Evolutionary conservation across 2,888 invertebrate genomes (phyloP).

Genomic region (Eilema depressum): DNA sequence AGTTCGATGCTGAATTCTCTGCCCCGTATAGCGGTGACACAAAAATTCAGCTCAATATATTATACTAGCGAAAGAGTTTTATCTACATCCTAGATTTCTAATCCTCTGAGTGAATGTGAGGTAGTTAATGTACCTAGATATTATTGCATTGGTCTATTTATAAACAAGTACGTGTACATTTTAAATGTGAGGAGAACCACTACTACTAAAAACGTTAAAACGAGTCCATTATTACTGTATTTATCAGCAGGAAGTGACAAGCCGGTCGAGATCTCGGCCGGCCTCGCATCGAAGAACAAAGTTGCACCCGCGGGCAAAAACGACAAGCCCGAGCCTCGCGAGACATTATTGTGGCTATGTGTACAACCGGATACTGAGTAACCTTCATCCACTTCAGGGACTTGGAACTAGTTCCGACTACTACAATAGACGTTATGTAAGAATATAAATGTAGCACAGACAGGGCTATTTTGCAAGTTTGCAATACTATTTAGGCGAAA

Average conservation of each 20-base stretch:
- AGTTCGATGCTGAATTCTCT: not conserved
- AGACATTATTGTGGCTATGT: slow-evolving; percentile 60
- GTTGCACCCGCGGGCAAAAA: slow-evolving; percentile 62
- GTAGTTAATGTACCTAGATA: not conserved
- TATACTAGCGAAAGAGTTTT: not conserved
- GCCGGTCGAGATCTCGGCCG: slow-evolving; percentile 54
- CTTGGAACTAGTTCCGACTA: slow-evolving; percentile 63
- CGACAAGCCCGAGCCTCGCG: slow-evolving; percentile 52
- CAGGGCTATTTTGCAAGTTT: slow-evolving; percentile 44
- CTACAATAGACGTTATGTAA: slow-evolving; percentile 51
- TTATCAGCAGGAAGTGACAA: slow-evolving; percentile 62
- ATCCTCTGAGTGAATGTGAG: not conserved
- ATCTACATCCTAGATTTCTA: not conserved
- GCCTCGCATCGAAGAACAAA: slow-evolving; percentile 53
- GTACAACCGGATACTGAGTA: slow-evolving; percentile 65
- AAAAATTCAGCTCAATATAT: not conserved
- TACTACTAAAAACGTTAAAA: slow-evolving; percentile 31
- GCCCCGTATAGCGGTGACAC: not conserved
- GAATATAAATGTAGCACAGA: slow-evolving; percentile 50
- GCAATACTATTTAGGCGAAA: slow-evolving; percentile 23
- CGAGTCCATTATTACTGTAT: slow-evolving; percentile 37
- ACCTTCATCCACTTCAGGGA: slow-evolving; percentile 65
- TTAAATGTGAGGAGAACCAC: slow-evolving; percentile 37
- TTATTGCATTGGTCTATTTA: slow-evolving; percentile 21
- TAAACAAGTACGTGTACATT: slow-evolving; percentile 20